Conservation (phyloP, 2,888 invertebrate genomes). For the Phragmatobia fuliginosa region DNA sequence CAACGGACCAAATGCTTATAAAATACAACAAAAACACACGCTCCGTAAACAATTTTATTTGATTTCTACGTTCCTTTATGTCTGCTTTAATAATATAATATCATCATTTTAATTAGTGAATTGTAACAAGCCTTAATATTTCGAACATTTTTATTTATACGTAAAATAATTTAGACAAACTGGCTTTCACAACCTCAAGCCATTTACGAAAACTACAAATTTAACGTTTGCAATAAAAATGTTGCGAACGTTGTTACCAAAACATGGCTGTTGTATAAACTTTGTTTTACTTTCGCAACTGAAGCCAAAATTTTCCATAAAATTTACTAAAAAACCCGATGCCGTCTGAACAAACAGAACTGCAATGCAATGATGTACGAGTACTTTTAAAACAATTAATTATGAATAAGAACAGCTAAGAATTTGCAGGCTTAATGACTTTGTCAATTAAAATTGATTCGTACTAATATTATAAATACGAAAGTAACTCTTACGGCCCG, state of each 20-base stretch:
- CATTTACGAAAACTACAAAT: constrained; percentile 29
- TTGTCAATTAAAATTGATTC: neutral
- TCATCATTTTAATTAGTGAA: constrained; percentile 9
- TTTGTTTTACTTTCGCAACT: constrained; percentile 10
- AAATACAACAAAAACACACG: neutral
- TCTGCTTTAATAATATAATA: constrained; percentile 9
- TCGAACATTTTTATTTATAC: constrained; percentile 19
- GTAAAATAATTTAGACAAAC: constrained; percentile 30
- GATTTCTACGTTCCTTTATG: neutral
- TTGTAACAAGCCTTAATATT: constrained; percentile 30
- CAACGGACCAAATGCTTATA: neutral
- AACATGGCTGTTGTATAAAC: constrained; percentile 37
- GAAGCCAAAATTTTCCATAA: neutral
- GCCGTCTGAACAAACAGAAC: neutral
- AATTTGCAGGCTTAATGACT: neutral
- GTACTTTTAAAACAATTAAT: neutral
- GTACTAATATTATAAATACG: too few relatives aligned
- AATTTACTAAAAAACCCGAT: neutral
- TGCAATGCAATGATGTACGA: neutral
- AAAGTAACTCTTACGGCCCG: too few relatives aligned
- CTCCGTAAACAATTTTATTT: neutral
- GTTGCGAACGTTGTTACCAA: constrained; percentile 29
- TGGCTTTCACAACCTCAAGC: constrained; percentile 22
- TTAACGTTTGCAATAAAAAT: constrained; percentile 29
- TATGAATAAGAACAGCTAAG: neutral